Conservation (phyloP, 2,888 invertebrate species). For the Meloe dianella region DNA sequence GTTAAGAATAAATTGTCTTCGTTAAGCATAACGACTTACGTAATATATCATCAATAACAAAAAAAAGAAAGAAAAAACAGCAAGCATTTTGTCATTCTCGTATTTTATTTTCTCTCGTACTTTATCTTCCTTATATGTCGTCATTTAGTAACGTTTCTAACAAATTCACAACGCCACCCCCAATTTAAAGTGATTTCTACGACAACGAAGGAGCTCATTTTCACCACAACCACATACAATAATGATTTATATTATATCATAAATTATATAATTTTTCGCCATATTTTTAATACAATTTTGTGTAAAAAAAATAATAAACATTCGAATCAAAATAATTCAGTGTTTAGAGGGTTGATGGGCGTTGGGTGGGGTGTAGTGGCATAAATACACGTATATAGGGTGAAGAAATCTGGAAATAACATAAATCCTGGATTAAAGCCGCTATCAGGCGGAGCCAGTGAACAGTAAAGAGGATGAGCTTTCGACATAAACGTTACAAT, state of each 20-base stretch:
- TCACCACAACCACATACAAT: constrained; percentile 18
- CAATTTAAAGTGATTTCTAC: constrained; percentile 21
- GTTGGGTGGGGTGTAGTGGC: background rate
- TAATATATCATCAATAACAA: constrained; percentile 52
- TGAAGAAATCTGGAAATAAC: constrained; percentile 55
- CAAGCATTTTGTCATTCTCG: constrained; percentile 55
- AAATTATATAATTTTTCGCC: constrained; percentile 8
- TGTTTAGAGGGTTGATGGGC: too few species aligned
- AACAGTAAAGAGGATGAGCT: constrained; percentile 57
- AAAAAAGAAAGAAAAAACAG: too few species aligned
- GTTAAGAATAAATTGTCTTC: too few species aligned
- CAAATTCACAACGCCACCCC: constrained; percentile 15
- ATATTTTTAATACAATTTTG: constrained; percentile 29
- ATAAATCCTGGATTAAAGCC: constrained; percentile 59
- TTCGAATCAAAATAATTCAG: background rate
- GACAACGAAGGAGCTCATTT: constrained; percentile 10
- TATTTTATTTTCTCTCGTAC: constrained; percentile 57
- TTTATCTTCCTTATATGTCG: constrained; percentile 58
- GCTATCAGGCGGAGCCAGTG: constrained; percentile 58
- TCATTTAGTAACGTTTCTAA: constrained; percentile 44
- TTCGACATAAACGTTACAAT: constrained; percentile 42
- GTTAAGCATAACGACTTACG: constrained; percentile 1
- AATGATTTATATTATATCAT: constrained; percentile 28
- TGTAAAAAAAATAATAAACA: background rate
- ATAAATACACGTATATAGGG: constrained; percentile 30